Evolutionary conservation across 1,140 invertebrate genomes (phyloP), one percentile per base, ranked within the genome.

Genomic region (Heterodera carotae): DNA sequence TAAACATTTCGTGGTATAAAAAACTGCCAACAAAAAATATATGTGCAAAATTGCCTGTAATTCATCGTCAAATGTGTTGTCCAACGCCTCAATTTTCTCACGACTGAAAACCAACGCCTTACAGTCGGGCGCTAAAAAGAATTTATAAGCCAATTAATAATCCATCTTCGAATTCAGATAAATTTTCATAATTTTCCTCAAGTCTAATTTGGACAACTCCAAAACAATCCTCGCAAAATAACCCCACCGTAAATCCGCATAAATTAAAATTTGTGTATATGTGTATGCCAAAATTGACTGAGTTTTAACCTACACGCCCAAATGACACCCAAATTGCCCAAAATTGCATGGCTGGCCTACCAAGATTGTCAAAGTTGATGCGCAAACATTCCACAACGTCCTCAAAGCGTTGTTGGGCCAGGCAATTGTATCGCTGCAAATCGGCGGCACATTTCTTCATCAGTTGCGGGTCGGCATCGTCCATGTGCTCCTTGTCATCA

Each of bases 361-460:
- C 79, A 10, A 86, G 73, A 6, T 80, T 36, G 33, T 87, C 86
- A 62, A 76, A 87, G 1, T 79, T 74, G 6, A 76, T 43, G 64
- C 89, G 75, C 2, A 88, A 78, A 86, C 89, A 90, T 89, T 93
- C 92, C 88, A 93, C 91, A 67, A 92, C 92, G 85, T 93, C 92
- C 75, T 93, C 94, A 82, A 92, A 91, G 69, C 92, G 90, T 10
- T 92, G 89, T 81, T 92, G 90, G 7, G 85, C 84, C 48, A 70
- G 43, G 56, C 85, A 85, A 25, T 79, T 29, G 78, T 91, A 92
- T 59, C 91, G 90, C 77, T 91, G 88, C n/a, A 95, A 91, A 85
- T 98, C 95, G n/a, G 84, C 84, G 39, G 89, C 88, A 88, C 94
- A 97, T 7, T 91, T 91, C 77, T 91, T 88, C 81, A 92, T 92